Percentiles rank a stretch among this genome's conserved stretches.
Evolutionary conservation across 1,140 invertebrate species (phyloP).

Genomic region (Drosophila bocqueti): DNA sequence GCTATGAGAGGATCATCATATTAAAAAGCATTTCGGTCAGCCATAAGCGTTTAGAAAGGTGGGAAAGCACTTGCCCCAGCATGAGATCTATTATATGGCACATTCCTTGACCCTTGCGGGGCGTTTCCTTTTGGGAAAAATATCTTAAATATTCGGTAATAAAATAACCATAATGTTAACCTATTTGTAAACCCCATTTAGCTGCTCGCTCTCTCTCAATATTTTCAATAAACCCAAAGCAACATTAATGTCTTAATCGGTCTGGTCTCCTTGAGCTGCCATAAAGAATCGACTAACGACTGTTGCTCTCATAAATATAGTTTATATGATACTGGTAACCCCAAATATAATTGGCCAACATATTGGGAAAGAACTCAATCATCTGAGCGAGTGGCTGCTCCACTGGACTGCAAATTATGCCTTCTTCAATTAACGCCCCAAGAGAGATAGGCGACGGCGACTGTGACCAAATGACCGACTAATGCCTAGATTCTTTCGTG

Average conservation of each 20-base stretch:
- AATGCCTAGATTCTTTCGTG: constrained; percentile 58
- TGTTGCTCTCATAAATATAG: constrained; percentile 16
- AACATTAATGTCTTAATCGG: not conserved
- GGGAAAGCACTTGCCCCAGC: constrained; percentile 17
- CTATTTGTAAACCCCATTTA: not conserved
- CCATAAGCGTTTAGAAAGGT: constrained; percentile 46
- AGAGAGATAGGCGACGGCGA: constrained; percentile 35
- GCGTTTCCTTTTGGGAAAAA: not conserved
- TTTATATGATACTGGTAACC: not conserved
- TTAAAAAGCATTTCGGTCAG: constrained; percentile 49
- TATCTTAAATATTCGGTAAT: not conserved
- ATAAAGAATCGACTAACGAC: constrained; percentile 4
- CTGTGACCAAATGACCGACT: constrained; percentile 53
- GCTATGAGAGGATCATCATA: constrained; percentile 47
- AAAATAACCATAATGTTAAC: not conserved
- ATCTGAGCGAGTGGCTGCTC: constrained; percentile 22
- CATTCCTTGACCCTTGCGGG: constrained; percentile 23
- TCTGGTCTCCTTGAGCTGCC: constrained; percentile 16
- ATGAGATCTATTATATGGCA: constrained; percentile 12
- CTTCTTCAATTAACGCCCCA: constrained; percentile 78
- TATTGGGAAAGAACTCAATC: constrained; percentile 39
- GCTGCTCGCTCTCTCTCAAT: not conserved
- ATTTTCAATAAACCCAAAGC: not conserved
- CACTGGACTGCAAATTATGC: constrained; percentile 57
- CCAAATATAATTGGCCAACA: constrained; percentile 63